Evolutionary conservation across 1,140 invertebrate genomes (phyloP).

Genomic region (Caenorhabditis inopinata): DNA sequence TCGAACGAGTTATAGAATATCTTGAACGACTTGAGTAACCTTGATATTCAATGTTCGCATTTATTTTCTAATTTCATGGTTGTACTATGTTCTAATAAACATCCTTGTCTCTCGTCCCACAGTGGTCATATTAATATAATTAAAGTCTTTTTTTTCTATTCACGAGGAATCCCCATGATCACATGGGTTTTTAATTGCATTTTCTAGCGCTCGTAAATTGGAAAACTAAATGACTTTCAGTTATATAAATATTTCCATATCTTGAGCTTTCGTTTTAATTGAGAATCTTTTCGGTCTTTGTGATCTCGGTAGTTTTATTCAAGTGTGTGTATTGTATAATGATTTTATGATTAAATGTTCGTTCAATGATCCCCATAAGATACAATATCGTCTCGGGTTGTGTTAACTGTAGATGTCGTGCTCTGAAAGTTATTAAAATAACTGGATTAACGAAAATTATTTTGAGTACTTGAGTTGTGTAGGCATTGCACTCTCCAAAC

Average conservation of each 20-base stretch:
- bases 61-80: too few species aligned
- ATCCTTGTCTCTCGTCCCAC: too few species aligned
- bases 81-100: too few species aligned
- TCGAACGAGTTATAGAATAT: conserved; percentile 4
- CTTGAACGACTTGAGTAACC: background rate
- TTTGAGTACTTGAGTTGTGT: background rate
- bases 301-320: background rate
- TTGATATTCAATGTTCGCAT: too few species aligned
- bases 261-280: too few species aligned
- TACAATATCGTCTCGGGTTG: background rate
- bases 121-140: too few species aligned
- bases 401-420: background rate
- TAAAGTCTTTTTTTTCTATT: too few species aligned
- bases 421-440: background rate
- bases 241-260: too few species aligned
- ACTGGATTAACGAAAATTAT: background rate
- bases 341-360: background rate
- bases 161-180: too few species aligned
- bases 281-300: background rate
- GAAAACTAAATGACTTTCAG: too few species aligned
- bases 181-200: too few species aligned
- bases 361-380: background rate
- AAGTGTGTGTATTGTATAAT: background rate
- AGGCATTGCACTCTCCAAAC: background rate
- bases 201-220: too few species aligned